phyloP scores from a whole-genome alignment of 2,888 invertebrate species.

The Archips crataeganus region DNA sequence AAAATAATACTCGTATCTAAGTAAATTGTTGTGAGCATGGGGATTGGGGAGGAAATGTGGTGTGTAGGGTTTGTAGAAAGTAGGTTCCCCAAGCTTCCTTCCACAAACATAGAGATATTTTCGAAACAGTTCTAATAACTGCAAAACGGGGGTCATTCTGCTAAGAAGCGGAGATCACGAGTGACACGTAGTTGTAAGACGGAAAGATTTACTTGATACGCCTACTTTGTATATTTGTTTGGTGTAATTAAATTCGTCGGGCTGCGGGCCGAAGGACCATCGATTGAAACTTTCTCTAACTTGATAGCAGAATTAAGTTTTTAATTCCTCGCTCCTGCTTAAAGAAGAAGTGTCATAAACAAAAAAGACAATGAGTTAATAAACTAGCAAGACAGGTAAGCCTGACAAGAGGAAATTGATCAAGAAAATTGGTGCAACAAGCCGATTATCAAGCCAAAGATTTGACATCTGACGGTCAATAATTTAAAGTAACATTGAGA shows the following conservation, averaged over 20 bases:
- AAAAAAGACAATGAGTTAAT: not conserved
- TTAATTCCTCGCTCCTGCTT: not conserved
- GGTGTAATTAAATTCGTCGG: constrained; percentile 17
- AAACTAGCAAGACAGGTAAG: no score
- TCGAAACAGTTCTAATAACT: constrained; percentile 3
- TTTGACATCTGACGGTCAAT: not conserved
- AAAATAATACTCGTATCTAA: constrained; percentile 35
- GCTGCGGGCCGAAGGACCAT: constrained; percentile 19
- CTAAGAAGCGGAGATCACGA: constrained; percentile 11
- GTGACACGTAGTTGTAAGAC: constrained; percentile 33
- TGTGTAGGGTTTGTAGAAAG: constrained; percentile 34
- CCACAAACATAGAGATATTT: constrained; percentile 9
- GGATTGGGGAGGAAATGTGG: constrained; percentile 8
- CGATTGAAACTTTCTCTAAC: not conserved
- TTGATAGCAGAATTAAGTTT: not conserved
- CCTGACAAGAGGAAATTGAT: not conserved
- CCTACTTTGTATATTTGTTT: constrained; percentile 38
- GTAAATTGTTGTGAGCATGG: constrained; percentile 36
- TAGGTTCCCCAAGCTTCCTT: constrained; percentile 36
- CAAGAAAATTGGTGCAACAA: no score
- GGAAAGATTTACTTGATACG: constrained; percentile 35
- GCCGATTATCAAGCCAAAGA: not conserved
- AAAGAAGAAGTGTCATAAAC: not conserved
- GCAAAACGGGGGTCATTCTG: not conserved
- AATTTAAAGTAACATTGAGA: not conserved